These are phyloP conservation scores for Prorops nasuta DNA, from an alignment of 1,140 invertebrate species.

Conservation along the genomic window DNA sequence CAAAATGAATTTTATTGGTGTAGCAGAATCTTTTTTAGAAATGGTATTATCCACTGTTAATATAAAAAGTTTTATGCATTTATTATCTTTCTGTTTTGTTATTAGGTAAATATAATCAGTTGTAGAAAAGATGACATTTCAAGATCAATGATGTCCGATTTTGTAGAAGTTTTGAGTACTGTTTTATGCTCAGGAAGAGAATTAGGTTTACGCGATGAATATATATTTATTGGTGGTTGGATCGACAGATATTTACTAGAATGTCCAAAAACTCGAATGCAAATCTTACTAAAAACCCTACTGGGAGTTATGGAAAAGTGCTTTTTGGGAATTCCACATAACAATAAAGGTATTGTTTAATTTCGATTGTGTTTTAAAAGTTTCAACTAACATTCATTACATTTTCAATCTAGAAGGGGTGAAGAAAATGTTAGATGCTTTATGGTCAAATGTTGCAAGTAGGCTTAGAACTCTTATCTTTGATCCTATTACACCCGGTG, in stretches of 20 bases:
- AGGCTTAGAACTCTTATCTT: constrained; percentile 45
- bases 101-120: constrained; percentile 40
- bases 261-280: constrained; percentile 36
- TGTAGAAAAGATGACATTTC: constrained; percentile 41
- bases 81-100: constrained; percentile 8
- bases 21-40: constrained; percentile 29
- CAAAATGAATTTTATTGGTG: constrained; percentile 28
- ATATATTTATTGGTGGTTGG: constrained; percentile 50
- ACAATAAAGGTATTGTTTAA: not conserved
- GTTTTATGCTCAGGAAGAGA: constrained; percentile 38
- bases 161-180: constrained; percentile 43
- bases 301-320: constrained; percentile 40
- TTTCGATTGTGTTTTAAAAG: constrained; percentile 1
- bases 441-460: constrained; percentile 44
- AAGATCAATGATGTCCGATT: constrained; percentile 43
- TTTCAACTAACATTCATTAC: constrained; percentile 12
- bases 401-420: constrained; percentile 17
- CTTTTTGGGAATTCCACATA: constrained; percentile 1
- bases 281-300: constrained; percentile 34
- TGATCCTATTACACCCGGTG: constrained; percentile 25
- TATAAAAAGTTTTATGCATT: constrained; percentile 2
- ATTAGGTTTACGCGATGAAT: constrained; percentile 43
- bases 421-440: constrained; percentile 36
- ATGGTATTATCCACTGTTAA: constrained; percentile 22
- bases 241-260: constrained; percentile 46